Conservation (phyloP, 2,797 vertebrate species). For the Lutjanus campechanus region DNA sequence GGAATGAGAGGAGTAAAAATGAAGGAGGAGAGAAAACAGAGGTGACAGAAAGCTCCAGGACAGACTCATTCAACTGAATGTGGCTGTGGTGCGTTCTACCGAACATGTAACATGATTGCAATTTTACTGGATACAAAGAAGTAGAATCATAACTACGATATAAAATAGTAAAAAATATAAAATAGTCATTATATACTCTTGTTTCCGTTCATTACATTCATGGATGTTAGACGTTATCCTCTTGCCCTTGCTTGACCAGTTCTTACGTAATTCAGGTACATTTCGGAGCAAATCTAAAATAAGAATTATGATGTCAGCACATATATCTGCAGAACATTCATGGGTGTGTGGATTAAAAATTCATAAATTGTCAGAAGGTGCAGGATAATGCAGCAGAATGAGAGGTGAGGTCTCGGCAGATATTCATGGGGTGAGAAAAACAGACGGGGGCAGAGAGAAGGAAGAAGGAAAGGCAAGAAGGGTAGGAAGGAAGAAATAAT, state of each 20-base stretch:
- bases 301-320: conserved; percentile 56
- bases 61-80: conserved; percentile 7
- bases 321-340: conserved; percentile 41
- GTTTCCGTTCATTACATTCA: background rate
- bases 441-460: background rate
- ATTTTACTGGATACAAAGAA: background rate
- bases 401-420: conserved; percentile 32
- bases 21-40: background rate
- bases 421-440: background rate
- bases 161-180: background rate
- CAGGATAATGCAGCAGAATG: conserved; percentile 49
- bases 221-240: background rate
- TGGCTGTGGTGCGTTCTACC: background rate
- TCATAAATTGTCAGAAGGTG: conserved; percentile 58
- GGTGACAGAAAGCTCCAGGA: background rate
- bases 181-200: background rate
- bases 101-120: background rate
- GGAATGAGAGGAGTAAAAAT: conserved; percentile 1
- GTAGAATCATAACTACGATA: background rate
- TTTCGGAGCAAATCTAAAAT: conserved; percentile 64
- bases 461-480: background rate
- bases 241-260: background rate
- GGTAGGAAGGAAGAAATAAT: background rate
- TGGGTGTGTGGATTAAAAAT: conserved; percentile 64
- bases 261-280: conserved; percentile 44